These are phyloP conservation scores for Malthinus flaveolus DNA, from an alignment of 2,888 invertebrate species.

Conservation along the genomic window DNA sequence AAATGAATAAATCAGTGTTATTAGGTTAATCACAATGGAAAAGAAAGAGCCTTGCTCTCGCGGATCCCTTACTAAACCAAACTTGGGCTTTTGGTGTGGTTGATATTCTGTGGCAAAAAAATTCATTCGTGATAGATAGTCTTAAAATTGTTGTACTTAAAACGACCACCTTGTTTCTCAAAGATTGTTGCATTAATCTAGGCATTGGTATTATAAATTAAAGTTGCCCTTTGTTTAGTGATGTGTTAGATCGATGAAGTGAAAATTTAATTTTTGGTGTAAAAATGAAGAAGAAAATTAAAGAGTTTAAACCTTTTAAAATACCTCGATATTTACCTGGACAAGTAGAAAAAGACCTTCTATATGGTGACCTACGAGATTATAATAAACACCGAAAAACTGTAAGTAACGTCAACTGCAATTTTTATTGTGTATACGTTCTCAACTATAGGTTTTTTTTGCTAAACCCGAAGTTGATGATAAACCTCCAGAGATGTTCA, in stretches of 20 bases:
- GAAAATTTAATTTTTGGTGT: not conserved
- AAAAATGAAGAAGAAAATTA: not conserved
- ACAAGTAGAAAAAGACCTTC: slow-evolving; percentile 30
- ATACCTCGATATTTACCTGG: slow-evolving; percentile 44
- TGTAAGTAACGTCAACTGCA: slow-evolving; percentile 27
- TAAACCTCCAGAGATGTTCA: slow-evolving; percentile 59
- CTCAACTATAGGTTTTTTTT: slow-evolving; percentile 37
- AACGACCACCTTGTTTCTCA: not conserved
- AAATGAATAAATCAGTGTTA: too few species aligned
- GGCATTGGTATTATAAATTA: not conserved
- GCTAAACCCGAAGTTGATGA: slow-evolving; percentile 55
- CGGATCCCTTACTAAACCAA: too few species aligned
- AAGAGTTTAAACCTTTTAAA: slow-evolving; percentile 37
- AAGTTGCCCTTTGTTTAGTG: not conserved
- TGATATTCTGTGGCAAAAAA: too few species aligned
- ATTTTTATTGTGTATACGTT: too few species aligned
- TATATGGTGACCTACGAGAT: slow-evolving; percentile 36
- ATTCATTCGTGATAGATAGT: too few species aligned
- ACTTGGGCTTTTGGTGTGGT: too few species aligned
- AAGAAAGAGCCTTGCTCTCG: too few species aligned
- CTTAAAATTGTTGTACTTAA: too few species aligned
- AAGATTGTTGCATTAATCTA: not conserved
- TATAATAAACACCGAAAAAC: slow-evolving; percentile 42
- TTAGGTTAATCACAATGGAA: too few species aligned
- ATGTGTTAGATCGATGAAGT: not conserved